Evolutionary conservation across 2,113 vertebrate species (phyloP).

Genomic region (Genyomyrus donnyi): DNA sequence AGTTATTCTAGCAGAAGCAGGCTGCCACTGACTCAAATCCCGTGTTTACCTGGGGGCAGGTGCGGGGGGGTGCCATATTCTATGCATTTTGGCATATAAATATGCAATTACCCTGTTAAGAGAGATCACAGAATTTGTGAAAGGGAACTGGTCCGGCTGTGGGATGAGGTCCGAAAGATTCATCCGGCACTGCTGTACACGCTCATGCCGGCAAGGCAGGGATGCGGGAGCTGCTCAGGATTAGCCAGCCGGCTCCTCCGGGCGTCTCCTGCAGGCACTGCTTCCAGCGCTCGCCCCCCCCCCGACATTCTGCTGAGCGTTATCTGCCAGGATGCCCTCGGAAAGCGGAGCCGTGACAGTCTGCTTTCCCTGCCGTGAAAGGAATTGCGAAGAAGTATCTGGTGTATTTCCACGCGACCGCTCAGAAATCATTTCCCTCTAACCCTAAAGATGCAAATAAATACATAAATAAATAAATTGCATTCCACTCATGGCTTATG

Average conservation of each 20-base stretch:
- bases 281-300: neutral
- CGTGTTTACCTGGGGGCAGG: neutral
- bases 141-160: neutral
- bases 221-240: neutral
- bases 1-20: neutral
- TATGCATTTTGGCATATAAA: neutral
- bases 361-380: neutral
- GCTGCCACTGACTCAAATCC: neutral
- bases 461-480: neutral
- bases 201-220: neutral
- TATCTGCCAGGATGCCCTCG: neutral
- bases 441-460: neutral
- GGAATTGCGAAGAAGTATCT: neutral
- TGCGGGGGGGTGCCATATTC: neutral
- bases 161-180: neutral
- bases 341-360: neutral
- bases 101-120: neutral
- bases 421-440: neutral
- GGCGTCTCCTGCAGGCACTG: neutral
- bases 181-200: neutral
- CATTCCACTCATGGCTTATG: neutral
- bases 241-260: neutral
- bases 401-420: neutral
- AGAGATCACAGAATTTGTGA: neutral
- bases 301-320: neutral